phyloP scores from a whole-genome alignment of 37 sponge, comb jelly and placozoan genomes.

The Eunapius fragilis region DNA sequence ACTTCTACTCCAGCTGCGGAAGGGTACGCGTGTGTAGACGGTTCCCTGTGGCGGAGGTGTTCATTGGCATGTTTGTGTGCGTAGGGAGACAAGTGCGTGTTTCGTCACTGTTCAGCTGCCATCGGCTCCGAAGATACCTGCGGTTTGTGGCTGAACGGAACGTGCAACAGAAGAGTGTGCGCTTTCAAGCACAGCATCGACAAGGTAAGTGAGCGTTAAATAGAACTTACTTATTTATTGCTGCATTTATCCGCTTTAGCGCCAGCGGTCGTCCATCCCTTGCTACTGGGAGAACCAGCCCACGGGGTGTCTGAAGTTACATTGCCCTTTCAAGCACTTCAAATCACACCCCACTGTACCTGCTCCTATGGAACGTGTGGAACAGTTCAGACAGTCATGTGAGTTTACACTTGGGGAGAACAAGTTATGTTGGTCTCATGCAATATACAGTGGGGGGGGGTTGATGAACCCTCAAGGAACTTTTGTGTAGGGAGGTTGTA shows the following conservation, averaged over 20 bases:
- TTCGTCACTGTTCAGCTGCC: constrained; percentile 80
- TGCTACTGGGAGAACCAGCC: constrained; percentile 87
- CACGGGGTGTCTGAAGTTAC: constrained; percentile 67
- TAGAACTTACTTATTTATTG: background rate
- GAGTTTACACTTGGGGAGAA: background rate
- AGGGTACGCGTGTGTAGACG: constrained; percentile 58
- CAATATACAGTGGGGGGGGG: constrained; percentile 8
- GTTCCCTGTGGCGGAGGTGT: too few relatives aligned
- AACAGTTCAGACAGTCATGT: constrained; percentile 24
- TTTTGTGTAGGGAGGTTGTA: background rate
- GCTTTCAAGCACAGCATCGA: constrained; percentile 64
- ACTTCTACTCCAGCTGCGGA: constrained; percentile 77
- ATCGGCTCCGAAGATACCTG: constrained; percentile 77
- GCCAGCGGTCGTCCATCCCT: constrained; percentile 69
- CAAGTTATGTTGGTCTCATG: too few relatives aligned
- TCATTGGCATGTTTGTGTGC: background rate
- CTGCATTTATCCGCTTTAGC: background rate
- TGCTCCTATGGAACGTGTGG: constrained; percentile 24
- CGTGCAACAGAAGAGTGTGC: constrained; percentile 65
- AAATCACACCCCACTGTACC: constrained; percentile 29
- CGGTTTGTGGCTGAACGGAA: constrained; percentile 59
- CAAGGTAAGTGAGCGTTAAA: background rate
- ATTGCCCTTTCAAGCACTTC: constrained; percentile 73
- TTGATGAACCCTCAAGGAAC: background rate
- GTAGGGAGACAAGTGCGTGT: constrained; percentile 70